A percentile compares a stretch with the other conserved stretches of the same genome.
Evolutionary conservation across 2,797 vertebrate species (phyloP).

Genomic region (Peromyscus melanophrys): DNA sequence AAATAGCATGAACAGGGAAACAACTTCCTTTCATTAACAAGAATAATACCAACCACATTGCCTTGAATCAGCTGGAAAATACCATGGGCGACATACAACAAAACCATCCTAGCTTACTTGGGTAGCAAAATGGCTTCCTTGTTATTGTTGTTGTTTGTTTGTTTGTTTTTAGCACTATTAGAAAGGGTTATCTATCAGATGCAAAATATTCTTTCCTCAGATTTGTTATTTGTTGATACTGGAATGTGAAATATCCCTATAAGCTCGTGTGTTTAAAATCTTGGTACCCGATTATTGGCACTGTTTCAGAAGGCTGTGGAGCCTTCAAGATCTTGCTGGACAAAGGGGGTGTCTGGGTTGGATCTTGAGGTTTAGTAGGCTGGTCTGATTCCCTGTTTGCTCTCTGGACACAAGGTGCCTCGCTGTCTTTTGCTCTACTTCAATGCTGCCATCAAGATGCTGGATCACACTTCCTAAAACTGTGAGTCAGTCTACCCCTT

Average conservation of each 20-base stretch:
- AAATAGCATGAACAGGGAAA: background rate
- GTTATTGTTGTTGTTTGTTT: background rate
- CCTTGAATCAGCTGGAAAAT: background rate
- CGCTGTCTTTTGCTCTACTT: background rate
- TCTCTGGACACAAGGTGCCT: background rate
- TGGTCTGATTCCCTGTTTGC: background rate
- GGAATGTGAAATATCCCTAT: background rate
- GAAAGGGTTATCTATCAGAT: background rate
- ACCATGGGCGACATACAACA: background rate
- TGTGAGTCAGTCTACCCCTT: background rate
- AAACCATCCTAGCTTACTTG: background rate
- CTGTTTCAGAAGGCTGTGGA: background rate
- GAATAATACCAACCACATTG: background rate
- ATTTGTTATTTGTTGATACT: background rate
- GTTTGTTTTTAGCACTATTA: background rate
- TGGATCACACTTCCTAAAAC: background rate
- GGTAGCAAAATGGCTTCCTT: background rate
- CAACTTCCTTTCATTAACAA: background rate
- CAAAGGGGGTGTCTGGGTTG: background rate
- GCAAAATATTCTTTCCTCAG: background rate
- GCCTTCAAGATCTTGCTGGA: background rate
- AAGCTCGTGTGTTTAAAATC: background rate
- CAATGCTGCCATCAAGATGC: too few relatives aligned
- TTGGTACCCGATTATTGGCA: background rate
- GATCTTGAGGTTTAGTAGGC: background rate